phyloP scores from a whole-genome alignment of 2,113 vertebrate species.

The Megatriorchis doriae region DNA sequence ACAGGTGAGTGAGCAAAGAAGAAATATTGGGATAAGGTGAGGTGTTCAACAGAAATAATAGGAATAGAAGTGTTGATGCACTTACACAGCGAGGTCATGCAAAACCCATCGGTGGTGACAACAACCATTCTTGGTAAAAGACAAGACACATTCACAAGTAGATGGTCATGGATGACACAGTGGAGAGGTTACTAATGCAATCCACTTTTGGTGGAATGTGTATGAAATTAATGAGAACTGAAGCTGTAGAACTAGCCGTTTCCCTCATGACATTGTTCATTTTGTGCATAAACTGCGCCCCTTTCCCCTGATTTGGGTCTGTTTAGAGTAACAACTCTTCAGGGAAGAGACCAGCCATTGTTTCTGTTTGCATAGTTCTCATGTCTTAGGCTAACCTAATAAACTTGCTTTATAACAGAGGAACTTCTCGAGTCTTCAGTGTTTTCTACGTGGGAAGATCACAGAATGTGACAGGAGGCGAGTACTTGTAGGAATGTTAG shows the following conservation, averaged over 20 bases:
- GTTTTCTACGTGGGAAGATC: neutral
- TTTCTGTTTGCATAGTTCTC: neutral
- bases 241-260: neutral
- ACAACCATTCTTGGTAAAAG: neutral
- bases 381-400: neutral
- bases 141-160: neutral
- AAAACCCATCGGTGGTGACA: neutral
- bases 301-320: neutral
- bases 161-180: neutral
- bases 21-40: neutral
- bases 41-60: neutral
- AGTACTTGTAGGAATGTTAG: neutral
- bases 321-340: neutral
- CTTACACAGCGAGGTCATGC: neutral
- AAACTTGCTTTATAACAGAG: neutral
- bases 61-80: neutral
- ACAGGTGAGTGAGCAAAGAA: neutral
- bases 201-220: neutral
- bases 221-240: neutral
- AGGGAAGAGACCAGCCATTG: neutral
- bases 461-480: neutral
- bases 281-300: neutral
- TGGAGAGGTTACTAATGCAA: neutral
- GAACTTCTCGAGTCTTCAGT: neutral
- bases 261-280: neutral